These are phyloP conservation scores for Chloebia gouldiae DNA, from an alignment of 2,113 vertebrate species.

Conservation along the genomic window DNA sequence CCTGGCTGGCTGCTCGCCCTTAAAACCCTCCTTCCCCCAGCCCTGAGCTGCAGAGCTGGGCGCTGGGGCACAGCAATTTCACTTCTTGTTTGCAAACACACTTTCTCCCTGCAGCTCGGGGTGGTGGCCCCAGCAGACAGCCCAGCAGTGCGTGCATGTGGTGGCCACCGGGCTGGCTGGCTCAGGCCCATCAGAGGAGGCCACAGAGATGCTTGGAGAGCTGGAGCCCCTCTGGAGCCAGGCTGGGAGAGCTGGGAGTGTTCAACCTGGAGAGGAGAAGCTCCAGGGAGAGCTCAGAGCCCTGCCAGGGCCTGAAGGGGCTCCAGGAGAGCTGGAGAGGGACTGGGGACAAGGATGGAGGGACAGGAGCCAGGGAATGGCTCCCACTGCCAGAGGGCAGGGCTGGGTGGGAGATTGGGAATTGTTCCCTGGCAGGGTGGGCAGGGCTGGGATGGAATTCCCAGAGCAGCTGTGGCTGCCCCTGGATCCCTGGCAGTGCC, in stretches of 20 bases:
- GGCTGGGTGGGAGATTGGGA: rapidly evolving
- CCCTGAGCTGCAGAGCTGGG: rapidly evolving
- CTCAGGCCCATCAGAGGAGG: not conserved
- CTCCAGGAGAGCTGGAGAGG: not conserved
- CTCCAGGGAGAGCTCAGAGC: not conserved
- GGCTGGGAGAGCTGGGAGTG: not conserved
- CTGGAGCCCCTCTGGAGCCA: not conserved
- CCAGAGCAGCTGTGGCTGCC: too few species aligned
- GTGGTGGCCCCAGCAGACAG: not conserved
- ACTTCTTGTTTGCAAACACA: not conserved
- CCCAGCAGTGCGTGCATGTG: rapidly evolving
- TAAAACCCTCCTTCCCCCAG: not conserved
- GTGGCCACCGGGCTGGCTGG: rapidly evolving
- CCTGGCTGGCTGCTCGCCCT: not conserved
- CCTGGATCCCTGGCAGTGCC: not conserved
- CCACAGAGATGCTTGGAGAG: rapidly evolving
- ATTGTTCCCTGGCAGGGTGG: not conserved
- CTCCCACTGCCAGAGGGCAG: not conserved
- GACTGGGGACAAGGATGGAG: not conserved
- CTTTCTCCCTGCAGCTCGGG: not conserved
- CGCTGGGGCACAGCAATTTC: not conserved
- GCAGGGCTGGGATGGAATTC: not conserved
- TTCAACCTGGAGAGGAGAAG: not conserved
- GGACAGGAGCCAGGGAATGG: not conserved
- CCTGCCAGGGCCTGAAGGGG: not conserved